These are phyloP conservation scores for Hypocryptadius cinnamomeus DNA, from an alignment of 2,113 vertebrate species.

Conservation along the genomic window DNA sequence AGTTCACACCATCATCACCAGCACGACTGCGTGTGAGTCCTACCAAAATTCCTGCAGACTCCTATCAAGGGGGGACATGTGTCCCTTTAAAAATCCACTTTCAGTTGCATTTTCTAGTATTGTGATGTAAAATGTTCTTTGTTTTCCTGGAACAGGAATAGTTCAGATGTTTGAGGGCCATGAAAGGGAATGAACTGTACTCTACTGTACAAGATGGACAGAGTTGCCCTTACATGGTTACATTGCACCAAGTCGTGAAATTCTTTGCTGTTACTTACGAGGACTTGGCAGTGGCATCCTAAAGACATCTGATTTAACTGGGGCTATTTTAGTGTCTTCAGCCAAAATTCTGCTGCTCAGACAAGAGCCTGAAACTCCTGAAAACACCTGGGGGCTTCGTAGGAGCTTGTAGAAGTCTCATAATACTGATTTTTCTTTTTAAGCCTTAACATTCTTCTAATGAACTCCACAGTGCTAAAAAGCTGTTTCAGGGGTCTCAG, in stretches of 20 bases:
- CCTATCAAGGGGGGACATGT: not conserved
- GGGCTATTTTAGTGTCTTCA: conserved; percentile 31
- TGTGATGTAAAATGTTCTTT: conserved; percentile 41
- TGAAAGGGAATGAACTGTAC: conserved; percentile 66
- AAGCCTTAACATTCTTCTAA: not conserved
- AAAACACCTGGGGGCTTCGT: not conserved
- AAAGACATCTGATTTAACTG: conserved; percentile 24
- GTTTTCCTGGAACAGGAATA: conserved; percentile 56
- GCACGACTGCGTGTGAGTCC: not conserved
- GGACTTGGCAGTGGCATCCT: conserved; percentile 57
- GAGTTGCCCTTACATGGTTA: conserved; percentile 70
- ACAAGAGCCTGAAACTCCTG: not conserved
- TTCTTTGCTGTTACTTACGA: conserved; percentile 51
- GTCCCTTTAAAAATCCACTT: conserved; percentile 16
- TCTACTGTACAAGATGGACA: conserved; percentile 38
- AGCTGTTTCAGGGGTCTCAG: not conserved
- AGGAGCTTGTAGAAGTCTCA: not conserved
- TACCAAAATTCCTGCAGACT: not conserved
- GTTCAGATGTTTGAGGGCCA: conserved; percentile 53
- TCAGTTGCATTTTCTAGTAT: not conserved
- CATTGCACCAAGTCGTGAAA: conserved; percentile 59
- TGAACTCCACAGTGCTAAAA: not conserved
- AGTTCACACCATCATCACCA: not conserved
- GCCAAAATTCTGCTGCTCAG: not conserved
- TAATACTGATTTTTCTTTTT: not conserved